Base-by-base conservation (phyloP, 2,888 invertebrate genomes). In the Calliscelio sp. region DNA sequence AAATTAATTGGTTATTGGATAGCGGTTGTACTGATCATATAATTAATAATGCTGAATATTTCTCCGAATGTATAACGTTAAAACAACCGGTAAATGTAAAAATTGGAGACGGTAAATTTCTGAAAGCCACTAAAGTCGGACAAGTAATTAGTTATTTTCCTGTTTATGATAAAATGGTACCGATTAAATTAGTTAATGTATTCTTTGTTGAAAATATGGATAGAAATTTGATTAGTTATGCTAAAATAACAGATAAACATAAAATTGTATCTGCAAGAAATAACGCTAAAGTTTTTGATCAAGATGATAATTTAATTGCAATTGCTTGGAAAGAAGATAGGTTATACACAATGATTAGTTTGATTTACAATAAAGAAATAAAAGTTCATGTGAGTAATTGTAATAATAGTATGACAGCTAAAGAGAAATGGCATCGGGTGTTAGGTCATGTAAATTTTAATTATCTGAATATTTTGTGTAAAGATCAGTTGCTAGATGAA, bases 361-460 rank as follows among this genome's bases (percentile, higher is more conserved):
- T 41, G 7, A 57, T 41, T 1, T n/a, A 44, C 5, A 46, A 18
- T 32, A 38, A 32, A 22, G 24, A 70, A 35, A 4, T 28, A 1
- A 44, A 70, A 10, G 11, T 61, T 10, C 75, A 14, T 16, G 25
- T 24, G 14, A 65, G 18, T 53, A 65, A 68, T 44, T 28, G 16
- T 35, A 63, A 53, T 18, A 10, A 65, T n/a, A 32, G 24, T 88
- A 88, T 75, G 10, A 24, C 75, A 20, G n/a, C 24, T 14, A 75
- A 75, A 65, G 75, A 75, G 32, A 75, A 75, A 18, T 65, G 55
- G 53, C 75, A 66, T 35, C 53, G 25, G 4, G 11, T 28, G 11
- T n/a, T 88, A 28, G 88, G 87, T 1, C 87, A 89, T 82, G 81
- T 87, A 32, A 89, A 88, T 85, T 89, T 89, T 79, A 68, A 70